Percentiles rank a stretch among this genome's conserved stretches.
phyloP scores from a whole-genome alignment of 2,888 invertebrate genomes.

The Oscheius sp. region DNA sequence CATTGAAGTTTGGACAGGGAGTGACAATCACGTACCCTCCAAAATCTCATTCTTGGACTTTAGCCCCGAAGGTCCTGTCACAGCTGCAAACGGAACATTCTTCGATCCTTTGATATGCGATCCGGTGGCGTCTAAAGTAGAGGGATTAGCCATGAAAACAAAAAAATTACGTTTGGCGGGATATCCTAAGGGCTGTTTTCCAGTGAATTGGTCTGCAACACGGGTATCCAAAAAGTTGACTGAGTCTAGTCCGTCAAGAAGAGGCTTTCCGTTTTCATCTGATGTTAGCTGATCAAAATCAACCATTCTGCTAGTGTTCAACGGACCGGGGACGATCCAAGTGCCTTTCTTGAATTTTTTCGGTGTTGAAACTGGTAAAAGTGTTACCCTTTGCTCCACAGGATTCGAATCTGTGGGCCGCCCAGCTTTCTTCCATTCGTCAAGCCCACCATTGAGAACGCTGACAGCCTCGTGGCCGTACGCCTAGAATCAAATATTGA shows the following conservation, averaged over 20 bases:
- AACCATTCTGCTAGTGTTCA: constrained; percentile 13
- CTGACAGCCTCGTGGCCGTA: constrained; percentile 60
- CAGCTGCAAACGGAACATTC: constrained; percentile 49
- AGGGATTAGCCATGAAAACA: neutral
- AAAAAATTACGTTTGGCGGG: constrained; percentile 42
- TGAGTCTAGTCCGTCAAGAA: constrained; percentile 10
- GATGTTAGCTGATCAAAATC: constrained; percentile 18
- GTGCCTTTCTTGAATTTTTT: constrained; percentile 15
- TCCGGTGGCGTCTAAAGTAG: constrained; percentile 45
- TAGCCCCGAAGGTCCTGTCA: constrained; percentile 45
- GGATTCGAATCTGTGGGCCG: constrained; percentile 7
- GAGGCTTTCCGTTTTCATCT: constrained; percentile 22
- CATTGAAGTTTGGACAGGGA: neutral
- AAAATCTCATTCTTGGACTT: constrained; percentile 45
- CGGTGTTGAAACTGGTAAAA: neutral
- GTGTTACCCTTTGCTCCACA: neutral
- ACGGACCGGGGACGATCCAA: constrained; percentile 5
- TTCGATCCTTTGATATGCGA: constrained; percentile 51
- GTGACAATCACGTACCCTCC: constrained; percentile 9
- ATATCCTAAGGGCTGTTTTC: constrained; percentile 46
- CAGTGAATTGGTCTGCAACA: constrained; percentile 57
- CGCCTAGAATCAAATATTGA: constrained; percentile 41
- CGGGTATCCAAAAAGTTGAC: constrained; percentile 64
- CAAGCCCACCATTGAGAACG: constrained; percentile 66
- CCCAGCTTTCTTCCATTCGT: constrained; percentile 58